Base-by-base conservation (phyloP, 2,797 vertebrate genomes). In the Coregonus sp. region DNA sequence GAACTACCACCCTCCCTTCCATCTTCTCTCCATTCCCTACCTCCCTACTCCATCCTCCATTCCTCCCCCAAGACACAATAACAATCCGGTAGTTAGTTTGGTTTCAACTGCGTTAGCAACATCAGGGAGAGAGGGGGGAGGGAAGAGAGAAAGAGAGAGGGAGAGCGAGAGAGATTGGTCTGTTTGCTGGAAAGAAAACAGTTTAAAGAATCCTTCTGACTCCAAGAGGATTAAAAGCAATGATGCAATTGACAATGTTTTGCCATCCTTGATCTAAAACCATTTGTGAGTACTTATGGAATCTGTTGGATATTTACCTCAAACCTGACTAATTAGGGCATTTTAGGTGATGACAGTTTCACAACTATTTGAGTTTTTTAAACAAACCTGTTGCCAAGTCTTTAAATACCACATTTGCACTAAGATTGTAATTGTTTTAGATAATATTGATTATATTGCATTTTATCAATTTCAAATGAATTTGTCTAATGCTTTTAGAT, bases 61-160 rank as follows among this genome's bases (percentile, higher is more conserved):
- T 84, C 35, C 68, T 89, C 89, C 88, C 85, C 73, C 82, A 87
- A 86, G 84, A 75, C 78, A 66, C 73, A 70, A 70, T 70, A 47
- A 70, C 37, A 50, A 50, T 50, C 12, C 47, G 12, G 69, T 70
- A 50, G n/a, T 50, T 51, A 70, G 69, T 70, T 51, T 50, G 69
- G 69, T 70, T 51, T 20, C 40, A 70, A 47, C 69, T 50, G 47
- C 4, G 37, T 50, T 70, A 70, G 69, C 69, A 70, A 70, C 69
- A 50, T 70, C 47, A 25, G 40, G 33, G 12, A 51, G 12, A 33
- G 66, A 35, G 31, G 14, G 14, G 5, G 31, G 31, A 35, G 33
- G 66, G 33, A 14, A 35, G 66, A 33, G 14, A 67, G 29, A n/a
- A 16, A 4, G 54, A 56, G 51, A 52, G 12, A 16, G 31, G 5